Conservation (phyloP, 2,888 invertebrate species). For the Homarus gammarus region DNA sequence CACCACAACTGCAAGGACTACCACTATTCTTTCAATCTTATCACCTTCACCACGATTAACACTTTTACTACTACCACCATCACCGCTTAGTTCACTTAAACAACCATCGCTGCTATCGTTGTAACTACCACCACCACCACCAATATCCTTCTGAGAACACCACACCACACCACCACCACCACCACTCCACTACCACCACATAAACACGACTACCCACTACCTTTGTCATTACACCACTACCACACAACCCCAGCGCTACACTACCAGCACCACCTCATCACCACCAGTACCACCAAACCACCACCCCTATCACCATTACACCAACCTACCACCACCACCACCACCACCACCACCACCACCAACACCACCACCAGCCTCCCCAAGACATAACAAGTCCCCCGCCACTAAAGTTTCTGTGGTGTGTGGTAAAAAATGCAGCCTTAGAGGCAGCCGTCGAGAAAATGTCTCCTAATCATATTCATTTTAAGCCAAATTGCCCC, state of each 20-base stretch:
- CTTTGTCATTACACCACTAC: neutral
- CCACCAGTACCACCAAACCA: constrained; percentile 21
- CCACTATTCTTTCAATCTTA: neutral
- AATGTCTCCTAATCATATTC: constrained; percentile 70
- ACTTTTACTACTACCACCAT: neutral
- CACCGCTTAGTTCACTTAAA: no score
- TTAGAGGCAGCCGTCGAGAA: constrained; percentile 49
- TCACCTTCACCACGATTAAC: neutral
- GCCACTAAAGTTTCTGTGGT: constrained; percentile 37
- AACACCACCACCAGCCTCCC: constrained; percentile 3
- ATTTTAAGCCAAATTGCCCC: constrained; percentile 58
- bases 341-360: neutral
- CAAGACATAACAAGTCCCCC: constrained; percentile 31
- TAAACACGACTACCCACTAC: neutral
- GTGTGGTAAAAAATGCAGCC: constrained; percentile 66
- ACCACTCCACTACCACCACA: neutral
- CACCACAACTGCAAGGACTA: neutral
- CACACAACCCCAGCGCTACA: neutral
- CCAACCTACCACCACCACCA: neutral
- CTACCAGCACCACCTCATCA: neutral
- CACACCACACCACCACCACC: neutral
- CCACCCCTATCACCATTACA: neutral
- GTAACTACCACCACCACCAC: no score
- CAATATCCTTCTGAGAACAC: no score
- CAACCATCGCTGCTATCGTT: no score